phyloP scores from a whole-genome alignment of 92 coral and sea anemone genomes.

The Zoanthus sociatus region DNA sequence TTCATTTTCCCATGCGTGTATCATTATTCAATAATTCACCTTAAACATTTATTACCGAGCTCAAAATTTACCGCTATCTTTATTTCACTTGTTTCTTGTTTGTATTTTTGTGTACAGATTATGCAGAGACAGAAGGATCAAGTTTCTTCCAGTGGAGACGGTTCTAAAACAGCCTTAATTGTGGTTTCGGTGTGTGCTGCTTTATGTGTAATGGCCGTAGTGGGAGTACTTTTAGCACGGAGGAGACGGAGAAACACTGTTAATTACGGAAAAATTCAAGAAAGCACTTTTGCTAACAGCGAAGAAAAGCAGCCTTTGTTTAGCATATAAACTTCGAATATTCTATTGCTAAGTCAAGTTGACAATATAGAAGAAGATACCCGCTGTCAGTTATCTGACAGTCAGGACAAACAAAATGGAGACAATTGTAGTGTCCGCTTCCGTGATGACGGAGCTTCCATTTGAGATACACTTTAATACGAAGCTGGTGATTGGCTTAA shows the following conservation, averaged over 20 bases:
- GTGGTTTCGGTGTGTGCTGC: conserved; percentile 34
- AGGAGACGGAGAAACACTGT: neutral
- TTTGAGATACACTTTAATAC: neutral
- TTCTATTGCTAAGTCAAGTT: neutral
- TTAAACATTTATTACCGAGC: no score
- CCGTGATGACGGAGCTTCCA: neutral
- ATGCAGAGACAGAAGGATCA: neutral
- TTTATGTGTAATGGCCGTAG: neutral
- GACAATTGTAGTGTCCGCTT: neutral
- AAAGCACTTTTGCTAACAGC: conserved; percentile 1
- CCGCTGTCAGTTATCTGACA: neutral
- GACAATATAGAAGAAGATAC: neutral
- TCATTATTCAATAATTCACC: no score
- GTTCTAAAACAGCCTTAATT: conserved; percentile 6
- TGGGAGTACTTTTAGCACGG: neutral
- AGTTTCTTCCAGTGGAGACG: neutral
- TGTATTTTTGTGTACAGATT: neutral
- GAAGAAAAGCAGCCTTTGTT: conserved; percentile 37
- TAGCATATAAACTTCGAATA: neutral
- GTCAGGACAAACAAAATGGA: neutral
- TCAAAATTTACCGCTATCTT: no score
- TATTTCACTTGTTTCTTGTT: neutral
- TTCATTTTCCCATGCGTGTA: no score
- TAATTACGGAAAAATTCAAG: conserved; percentile 5
- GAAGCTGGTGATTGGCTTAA: no score